Evolutionary conservation across 2,797 vertebrate species (phyloP).

Genomic region (Heteromormyrus szaboi): DNA sequence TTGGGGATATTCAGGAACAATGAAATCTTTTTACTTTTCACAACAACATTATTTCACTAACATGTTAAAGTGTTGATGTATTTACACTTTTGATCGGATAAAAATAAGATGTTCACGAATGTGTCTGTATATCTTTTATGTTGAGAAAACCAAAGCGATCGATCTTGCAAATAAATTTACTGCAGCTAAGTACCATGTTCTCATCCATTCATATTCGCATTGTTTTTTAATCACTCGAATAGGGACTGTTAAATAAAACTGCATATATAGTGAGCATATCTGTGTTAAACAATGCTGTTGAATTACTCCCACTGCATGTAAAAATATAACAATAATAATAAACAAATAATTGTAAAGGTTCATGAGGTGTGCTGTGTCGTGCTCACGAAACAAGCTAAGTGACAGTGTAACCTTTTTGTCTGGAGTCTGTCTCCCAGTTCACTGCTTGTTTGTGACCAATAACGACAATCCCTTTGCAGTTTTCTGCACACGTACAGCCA

Average conservation of each 20-base stretch:
- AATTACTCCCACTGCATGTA: not conserved
- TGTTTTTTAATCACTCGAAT: not conserved
- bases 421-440: slow-evolving; percentile 71
- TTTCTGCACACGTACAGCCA: slow-evolving; percentile 89
- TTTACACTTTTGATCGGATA: not conserved
- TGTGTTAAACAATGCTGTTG: not conserved
- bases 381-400: slow-evolving; percentile 59
- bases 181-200: not conserved
- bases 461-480: slow-evolving; percentile 90
- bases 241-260: not conserved
- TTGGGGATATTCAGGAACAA: slow-evolving; percentile 34
- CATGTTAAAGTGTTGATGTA: not conserved
- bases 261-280: not conserved
- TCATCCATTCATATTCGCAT: not conserved
- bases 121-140: not conserved
- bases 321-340: not conserved
- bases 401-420: slow-evolving; percentile 74
- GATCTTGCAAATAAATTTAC: not conserved
- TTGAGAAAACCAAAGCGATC: not conserved
- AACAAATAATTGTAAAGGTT: not conserved
- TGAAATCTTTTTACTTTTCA: not conserved
- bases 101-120: not conserved
- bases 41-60: not conserved
- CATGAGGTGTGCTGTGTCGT: slow-evolving; percentile 34
- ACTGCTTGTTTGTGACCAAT: slow-evolving; percentile 88